phyloP scores from a whole-genome alignment of 1,140 invertebrate genomes.

The Berghia stephanieae region DNA sequence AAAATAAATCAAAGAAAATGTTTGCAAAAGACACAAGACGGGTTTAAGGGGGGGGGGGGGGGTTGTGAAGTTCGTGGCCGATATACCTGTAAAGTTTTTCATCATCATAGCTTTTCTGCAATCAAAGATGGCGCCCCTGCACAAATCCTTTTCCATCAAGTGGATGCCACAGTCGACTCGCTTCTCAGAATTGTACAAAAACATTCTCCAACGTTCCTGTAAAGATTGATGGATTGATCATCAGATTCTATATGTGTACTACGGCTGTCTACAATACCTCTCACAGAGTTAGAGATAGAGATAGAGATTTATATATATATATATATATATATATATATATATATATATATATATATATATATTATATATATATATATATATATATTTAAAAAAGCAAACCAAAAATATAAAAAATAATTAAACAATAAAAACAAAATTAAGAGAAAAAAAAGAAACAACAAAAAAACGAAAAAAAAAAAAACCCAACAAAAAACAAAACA shows the following conservation, averaged over 20 bases:
- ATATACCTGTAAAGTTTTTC: slow-evolving; percentile 61
- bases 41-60: background rate
- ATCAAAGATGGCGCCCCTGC: slow-evolving; percentile 49
- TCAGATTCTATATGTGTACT: too few relatives aligned
- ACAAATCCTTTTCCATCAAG: slow-evolving; percentile 58
- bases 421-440: background rate
- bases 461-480: background rate
- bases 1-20: too few relatives aligned
- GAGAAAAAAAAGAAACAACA: background rate
- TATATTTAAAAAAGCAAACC: background rate
- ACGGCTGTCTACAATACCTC: too few relatives aligned
- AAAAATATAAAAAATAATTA: background rate
- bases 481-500: too few relatives aligned
- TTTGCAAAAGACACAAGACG: too few relatives aligned
- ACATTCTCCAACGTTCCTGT: slow-evolving; percentile 55
- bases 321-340: too few relatives aligned
- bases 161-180: slow-evolving; percentile 49
- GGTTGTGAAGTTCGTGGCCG: background rate
- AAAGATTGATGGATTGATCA: too few relatives aligned
- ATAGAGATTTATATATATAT: too few relatives aligned
- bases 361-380: background rate
- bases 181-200: slow-evolving; percentile 42
- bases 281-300: too few relatives aligned
- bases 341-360: too few relatives aligned
- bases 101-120: slow-evolving; percentile 59